Base-by-base conservation (phyloP, 2,113 vertebrate species). In the Corythornis vintsioides region DNA sequence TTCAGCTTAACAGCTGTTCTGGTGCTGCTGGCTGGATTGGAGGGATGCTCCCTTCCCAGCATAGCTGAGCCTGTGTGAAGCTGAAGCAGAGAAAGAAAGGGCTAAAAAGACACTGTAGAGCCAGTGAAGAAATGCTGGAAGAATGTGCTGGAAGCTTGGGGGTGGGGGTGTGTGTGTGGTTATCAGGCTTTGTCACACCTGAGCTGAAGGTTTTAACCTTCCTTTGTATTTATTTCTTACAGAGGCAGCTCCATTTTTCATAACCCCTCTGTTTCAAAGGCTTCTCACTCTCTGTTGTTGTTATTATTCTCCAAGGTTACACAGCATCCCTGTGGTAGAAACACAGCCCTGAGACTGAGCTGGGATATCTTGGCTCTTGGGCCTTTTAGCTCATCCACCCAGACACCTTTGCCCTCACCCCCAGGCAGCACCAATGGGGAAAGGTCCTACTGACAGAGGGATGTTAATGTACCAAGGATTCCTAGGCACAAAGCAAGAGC, bases 171-270 rank as follows among this genome's bases (percentile, higher is more conserved):
- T 35, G 35, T 35, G 35, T 35, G 35, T 35, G 35, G 17, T 78
- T 85, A 16, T 13, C 10, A 3, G 40, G 31, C 63, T 76, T 45
- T 67, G 61, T 19, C 48, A 35, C 38, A 38, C 13, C 57, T 8
- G 25, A 59, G 43, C 70, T 74, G 78, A 47, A 56, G 0, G 0
- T 71, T 89, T 29, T 26, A 72, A 50, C 48, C 52, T 45, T 64
- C 69, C 73, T 93, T 64, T 0, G 0, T 63, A 43, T 66, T 75
- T 85, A 55, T 84, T 91, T 84, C 43, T 48, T 56, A n/a, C 57
- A 76, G 78, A 56, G 72, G 45, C 5, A 79, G 59, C 47, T 83
- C 80, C 25, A n/a, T 92, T 91, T 91, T 84, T 92, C 63, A 33
- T 73, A 86, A 59, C 65, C 83, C 76, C 45, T 25, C 31, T 29